A percentile compares a stretch with the other conserved stretches of the same genome.
Conservation (phyloP, 2,888 invertebrate genomes). For the Drosophila pseudotakahashii region DNA sequence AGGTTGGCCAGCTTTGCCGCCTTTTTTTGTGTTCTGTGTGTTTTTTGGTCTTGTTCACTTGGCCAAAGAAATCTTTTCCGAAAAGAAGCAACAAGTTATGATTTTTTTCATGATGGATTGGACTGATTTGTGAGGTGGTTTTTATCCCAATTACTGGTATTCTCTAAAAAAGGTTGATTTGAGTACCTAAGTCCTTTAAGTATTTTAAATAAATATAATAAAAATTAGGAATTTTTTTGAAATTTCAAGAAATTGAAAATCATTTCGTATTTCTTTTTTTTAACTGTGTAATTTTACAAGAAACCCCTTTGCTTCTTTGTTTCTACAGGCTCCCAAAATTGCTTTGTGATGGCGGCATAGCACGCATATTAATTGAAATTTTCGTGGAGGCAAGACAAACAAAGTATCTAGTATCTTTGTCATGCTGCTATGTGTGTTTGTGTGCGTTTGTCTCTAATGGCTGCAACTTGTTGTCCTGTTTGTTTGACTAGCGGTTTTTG, state of each 20-base stretch:
- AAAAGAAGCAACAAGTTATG: conserved; percentile 23
- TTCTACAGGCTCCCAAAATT: not conserved
- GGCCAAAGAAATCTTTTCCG: not conserved
- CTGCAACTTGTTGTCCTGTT: conserved; percentile 26
- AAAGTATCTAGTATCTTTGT: not conserved
- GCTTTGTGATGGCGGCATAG: conserved; percentile 1
- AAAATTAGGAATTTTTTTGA: too few species aligned
- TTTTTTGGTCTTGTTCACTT: not conserved
- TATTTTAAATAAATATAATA: too few species aligned
- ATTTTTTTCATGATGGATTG: not conserved
- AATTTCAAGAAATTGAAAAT: too few species aligned
- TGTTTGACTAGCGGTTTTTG: conserved; percentile 29
- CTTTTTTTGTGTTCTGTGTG: not conserved
- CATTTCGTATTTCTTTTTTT: too few species aligned
- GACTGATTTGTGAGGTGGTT: too few species aligned
- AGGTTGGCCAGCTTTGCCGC: not conserved
- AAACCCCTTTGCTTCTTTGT: not conserved
- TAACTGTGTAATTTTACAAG: not conserved
- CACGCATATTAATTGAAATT: conserved; percentile 62
- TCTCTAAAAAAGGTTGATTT: too few species aligned
- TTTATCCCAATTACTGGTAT: too few species aligned
- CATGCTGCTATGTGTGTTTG: not conserved
- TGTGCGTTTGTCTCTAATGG: conserved; percentile 1
- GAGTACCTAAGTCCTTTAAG: too few species aligned
- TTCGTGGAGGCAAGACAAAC: conserved; percentile 46